Conservation (phyloP, 2,797 vertebrate species). For the Microtus obscurus region DNA sequence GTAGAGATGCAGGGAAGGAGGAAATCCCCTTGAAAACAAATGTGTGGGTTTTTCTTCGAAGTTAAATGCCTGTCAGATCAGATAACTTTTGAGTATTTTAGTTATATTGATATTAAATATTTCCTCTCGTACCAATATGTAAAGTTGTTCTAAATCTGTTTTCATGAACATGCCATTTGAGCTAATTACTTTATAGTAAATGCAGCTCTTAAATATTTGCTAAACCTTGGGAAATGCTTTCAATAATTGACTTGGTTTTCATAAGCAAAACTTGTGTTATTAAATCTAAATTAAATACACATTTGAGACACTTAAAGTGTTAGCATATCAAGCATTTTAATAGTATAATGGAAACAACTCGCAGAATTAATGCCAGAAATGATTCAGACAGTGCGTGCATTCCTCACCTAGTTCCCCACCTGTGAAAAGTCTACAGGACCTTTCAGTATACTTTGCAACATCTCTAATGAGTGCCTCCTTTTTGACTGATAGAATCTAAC, state of each 20-base stretch:
- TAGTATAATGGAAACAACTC: conserved; percentile 77
- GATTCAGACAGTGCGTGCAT: conserved; percentile 10
- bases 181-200: conserved; percentile 88
- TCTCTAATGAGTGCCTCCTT: background rate
- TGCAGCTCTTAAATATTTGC: conserved; percentile 89
- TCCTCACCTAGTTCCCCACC: background rate
- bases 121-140: conserved; percentile 84
- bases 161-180: conserved; percentile 84
- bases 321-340: conserved; percentile 77
- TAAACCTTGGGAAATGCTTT: conserved; percentile 88
- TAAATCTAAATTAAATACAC: conserved; percentile 89
- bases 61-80: conserved; percentile 74
- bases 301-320: conserved; percentile 87
- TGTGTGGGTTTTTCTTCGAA: conserved; percentile 63
- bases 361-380: conserved; percentile 72
- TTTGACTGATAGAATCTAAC: background rate
- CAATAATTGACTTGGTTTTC: conserved; percentile 89
- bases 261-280: conserved; percentile 87
- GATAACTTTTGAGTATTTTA: conserved; percentile 72
- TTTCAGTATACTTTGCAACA: background rate
- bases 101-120: conserved; percentile 78
- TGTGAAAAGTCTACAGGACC: background rate
- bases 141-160: conserved; percentile 86
- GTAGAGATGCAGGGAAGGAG: background rate
- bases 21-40: conserved; percentile 60